Conservation (phyloP, 2,113 vertebrate species). For the Hyla sarda region DNA sequence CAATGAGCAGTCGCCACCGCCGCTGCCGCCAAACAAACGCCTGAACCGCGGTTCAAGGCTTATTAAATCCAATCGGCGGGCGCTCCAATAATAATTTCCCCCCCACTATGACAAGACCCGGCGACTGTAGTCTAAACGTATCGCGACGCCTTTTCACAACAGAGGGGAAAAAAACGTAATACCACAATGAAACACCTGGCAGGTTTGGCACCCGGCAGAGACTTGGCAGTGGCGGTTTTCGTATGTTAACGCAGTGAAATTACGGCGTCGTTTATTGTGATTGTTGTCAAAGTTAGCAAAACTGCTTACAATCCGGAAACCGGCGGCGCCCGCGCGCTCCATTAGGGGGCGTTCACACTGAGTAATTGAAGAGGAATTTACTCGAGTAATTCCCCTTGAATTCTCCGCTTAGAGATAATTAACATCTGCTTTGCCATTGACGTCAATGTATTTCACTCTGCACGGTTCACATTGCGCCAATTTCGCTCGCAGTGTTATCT, state of each 20-base stretch:
- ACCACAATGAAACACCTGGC: slow-evolving; percentile 84
- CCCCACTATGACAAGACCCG: slow-evolving; percentile 78
- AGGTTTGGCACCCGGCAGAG: slow-evolving; percentile 71
- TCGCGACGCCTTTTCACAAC: slow-evolving; percentile 78
- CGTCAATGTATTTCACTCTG: no score
- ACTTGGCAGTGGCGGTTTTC: slow-evolving; percentile 70
- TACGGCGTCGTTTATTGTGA: slow-evolving; percentile 68
- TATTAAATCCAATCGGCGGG: slow-evolving; percentile 85
- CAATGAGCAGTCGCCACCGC: slow-evolving; percentile 92
- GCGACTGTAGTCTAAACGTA: slow-evolving; percentile 80
- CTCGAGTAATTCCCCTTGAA: no score
- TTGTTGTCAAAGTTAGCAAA: slow-evolving; percentile 72
- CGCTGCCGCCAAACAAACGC: slow-evolving; percentile 89
- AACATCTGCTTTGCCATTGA: no score
- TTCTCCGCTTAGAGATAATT: no score
- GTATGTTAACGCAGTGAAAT: slow-evolving; percentile 65
- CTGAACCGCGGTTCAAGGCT: slow-evolving; percentile 86
- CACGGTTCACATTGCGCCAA: no score
- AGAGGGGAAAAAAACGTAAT: slow-evolving; percentile 71
- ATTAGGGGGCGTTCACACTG: neutral
- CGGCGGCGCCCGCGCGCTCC: slow-evolving; percentile 41
- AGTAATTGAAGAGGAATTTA: neutral
- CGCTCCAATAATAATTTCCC: slow-evolving; percentile 82
- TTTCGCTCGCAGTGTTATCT: no score
- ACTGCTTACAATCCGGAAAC: slow-evolving; percentile 53